Conservation (phyloP, 2,797 vertebrate genomes). For the Borostomias antarcticus region DNA sequence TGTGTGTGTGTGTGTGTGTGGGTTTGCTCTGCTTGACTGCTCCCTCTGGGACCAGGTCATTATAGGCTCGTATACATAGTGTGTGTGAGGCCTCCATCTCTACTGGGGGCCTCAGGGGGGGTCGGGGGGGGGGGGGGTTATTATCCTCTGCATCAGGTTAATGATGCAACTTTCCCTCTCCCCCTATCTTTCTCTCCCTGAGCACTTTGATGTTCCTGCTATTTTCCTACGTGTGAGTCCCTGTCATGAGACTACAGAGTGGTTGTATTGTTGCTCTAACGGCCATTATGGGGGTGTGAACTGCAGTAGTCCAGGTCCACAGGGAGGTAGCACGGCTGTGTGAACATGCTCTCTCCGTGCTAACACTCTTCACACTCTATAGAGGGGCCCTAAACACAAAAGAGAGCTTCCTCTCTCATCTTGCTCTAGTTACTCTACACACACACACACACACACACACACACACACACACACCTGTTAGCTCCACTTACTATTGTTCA, state of each 20-base stretch:
- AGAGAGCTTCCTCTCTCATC: neutral
- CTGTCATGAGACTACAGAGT: too few relatives aligned
- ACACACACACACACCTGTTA: neutral
- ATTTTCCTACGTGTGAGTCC: neutral
- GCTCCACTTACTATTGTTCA: too few relatives aligned
- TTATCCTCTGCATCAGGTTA: too few relatives aligned
- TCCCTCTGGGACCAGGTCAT: too few relatives aligned
- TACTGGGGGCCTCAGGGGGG: too few relatives aligned
- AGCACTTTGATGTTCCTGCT: neutral
- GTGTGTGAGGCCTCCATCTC: too few relatives aligned
- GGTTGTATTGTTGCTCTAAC: too few relatives aligned
- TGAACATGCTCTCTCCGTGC: slow-evolving; percentile 28
- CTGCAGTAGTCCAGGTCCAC: slow-evolving; percentile 23
- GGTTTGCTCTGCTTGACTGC: neutral
- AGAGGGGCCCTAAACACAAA: neutral
- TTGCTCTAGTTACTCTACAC: slow-evolving; percentile 29
- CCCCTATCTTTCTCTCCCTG: neutral
- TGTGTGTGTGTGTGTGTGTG: slow-evolving; percentile 2
- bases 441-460: slow-evolving; percentile 1
- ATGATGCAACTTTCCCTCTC: neutral
- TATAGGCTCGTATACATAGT: too few relatives aligned
- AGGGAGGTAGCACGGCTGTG: slow-evolving; percentile 13
- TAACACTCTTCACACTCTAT: slow-evolving; percentile 20
- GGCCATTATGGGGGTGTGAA: neutral
- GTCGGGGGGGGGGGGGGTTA: too few relatives aligned